Conservation (phyloP, 2,797 vertebrate species). For the Sebastes flavidus region DNA sequence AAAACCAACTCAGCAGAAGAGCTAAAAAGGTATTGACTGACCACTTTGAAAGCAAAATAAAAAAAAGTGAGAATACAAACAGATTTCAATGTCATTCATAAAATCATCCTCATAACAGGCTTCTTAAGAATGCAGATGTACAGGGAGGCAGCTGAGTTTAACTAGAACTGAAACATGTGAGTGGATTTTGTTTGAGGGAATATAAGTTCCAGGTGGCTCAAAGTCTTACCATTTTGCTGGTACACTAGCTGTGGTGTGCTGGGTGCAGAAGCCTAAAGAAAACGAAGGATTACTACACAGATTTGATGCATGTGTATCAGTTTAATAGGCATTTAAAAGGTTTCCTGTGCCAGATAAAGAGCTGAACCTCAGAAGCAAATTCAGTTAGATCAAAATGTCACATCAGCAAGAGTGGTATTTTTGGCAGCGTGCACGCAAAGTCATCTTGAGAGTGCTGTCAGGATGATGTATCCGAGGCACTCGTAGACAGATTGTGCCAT, state of each 20-base stretch:
- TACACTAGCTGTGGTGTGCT: constrained; percentile 88
- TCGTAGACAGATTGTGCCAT: constrained; percentile 2
- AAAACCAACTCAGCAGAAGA: neutral
- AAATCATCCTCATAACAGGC: neutral
- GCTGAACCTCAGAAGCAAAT: constrained; percentile 32
- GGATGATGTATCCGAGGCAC: constrained; percentile 19
- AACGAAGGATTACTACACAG: constrained; percentile 18
- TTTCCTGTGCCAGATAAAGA: constrained; percentile 25
- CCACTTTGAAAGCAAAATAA: neutral
- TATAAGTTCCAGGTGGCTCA: neutral
- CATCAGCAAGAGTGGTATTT: constrained; percentile 50
- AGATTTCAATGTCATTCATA: neutral
- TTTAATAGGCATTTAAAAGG: constrained; percentile 16
- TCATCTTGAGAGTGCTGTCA: constrained; percentile 48
- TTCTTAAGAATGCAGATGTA: neutral
- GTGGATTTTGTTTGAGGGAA: neutral
- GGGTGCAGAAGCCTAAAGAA: constrained; percentile 77
- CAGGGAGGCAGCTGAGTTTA: neutral
- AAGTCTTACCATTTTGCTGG: constrained; percentile 92
- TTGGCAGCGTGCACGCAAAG: constrained; percentile 41
- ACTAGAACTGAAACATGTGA: neutral
- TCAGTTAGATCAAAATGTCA: constrained; percentile 42
- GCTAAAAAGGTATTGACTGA: neutral
- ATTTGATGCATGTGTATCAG: neutral
- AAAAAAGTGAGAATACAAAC: neutral